phyloP scores from a whole-genome alignment of 2,888 invertebrate species.

The Drosophila pseudotalamancana region DNA sequence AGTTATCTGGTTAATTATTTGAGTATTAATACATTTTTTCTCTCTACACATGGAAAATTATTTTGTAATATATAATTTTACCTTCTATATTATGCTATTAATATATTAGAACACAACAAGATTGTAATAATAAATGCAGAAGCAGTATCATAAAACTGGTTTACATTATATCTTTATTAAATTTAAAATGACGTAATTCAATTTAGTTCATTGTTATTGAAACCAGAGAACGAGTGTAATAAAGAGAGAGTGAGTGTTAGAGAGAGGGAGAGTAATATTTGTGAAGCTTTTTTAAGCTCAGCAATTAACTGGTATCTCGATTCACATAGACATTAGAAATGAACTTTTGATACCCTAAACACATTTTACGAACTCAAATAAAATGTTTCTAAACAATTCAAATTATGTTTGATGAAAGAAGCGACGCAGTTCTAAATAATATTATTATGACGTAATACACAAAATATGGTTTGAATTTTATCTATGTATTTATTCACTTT shows the following conservation, averaged over 20 bases:
- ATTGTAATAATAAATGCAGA: background rate
- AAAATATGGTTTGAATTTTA: no score
- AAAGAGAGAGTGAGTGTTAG: background rate
- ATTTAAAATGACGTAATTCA: constrained; percentile 19
- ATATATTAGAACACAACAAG: background rate
- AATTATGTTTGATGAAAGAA: background rate
- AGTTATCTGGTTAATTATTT: background rate
- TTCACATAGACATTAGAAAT: background rate
- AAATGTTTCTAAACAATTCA: background rate
- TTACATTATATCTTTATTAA: background rate
- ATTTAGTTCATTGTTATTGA: background rate
- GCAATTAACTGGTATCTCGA: background rate
- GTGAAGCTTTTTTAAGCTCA: constrained; percentile 22
- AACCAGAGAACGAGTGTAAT: background rate
- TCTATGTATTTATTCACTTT: background rate
- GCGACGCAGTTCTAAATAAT: background rate
- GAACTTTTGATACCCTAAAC: constrained; percentile 7
- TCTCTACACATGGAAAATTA: background rate
- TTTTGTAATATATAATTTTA: background rate
- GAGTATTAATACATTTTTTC: background rate
- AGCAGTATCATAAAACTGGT: constrained; percentile 2
- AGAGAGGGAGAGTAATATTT: background rate
- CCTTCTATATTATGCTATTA: background rate
- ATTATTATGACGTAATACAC: background rate
- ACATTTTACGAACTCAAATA: background rate